Evolutionary conservation across 1,140 invertebrate genomes (phyloP), one percentile per base, ranked within the genome.

Genomic region (Drosophila subpulchrella): DNA sequence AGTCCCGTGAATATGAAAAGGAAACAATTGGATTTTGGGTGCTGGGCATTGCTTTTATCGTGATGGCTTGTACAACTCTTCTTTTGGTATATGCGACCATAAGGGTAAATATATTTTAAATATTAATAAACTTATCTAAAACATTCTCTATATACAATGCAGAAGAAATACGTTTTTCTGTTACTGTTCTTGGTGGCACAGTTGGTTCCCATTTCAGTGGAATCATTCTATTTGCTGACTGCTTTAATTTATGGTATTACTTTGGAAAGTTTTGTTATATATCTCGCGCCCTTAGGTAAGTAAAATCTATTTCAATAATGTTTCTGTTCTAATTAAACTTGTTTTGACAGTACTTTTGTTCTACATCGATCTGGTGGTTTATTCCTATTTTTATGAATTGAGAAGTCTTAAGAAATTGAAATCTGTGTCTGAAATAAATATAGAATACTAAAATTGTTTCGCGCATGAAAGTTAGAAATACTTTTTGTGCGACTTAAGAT

Each of bases 341-440:
- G 2, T 39, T 6, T 20, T 47, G 6, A 0, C 8, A 77, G 75
- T 53, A 10, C 7, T 57, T 11, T 1, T 77, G 3, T 8, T 68
- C 5, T 77, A 77, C 39, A 41, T 76, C 5, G 63, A 77, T 56
- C 3, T 70, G 36, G 46, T 57, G 12, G 47, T 46, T 0, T 57
- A 13, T 20, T 54, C 58, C 0, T 62, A 38, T 51, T 13, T 7
- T 4, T 1, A 0, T 1, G 50, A 76, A 0, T 10, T 60, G 0
- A 48, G n/a, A 46, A 20, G 4, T 6, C 0, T 6, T 0, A 34
- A 34, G 10, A 17, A 3, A 3, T 1, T 1, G 13, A 4, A 0
- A 30, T 3, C 61, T 10, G 2, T n/a, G 0, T 2, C 15, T 0
- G 1, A 5, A 24, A 12, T 27, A 4, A 12, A 11, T 20, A 27